These are phyloP conservation scores for Andrena chrysosceles DNA, from an alignment of 2,888 invertebrate genomes.

Conservation along the genomic window DNA sequence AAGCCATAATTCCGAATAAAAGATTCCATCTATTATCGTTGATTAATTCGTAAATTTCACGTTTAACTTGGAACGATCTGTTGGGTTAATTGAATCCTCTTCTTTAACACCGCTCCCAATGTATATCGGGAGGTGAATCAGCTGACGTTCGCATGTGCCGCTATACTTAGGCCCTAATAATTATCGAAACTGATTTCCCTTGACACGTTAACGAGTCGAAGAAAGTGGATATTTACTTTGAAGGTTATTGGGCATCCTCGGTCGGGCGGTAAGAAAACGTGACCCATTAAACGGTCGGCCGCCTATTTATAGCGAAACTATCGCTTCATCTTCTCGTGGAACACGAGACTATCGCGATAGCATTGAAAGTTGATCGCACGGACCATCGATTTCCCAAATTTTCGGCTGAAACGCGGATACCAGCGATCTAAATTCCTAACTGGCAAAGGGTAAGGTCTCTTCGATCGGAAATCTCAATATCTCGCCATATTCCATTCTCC, in stretches of 20 bases:
- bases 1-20: no score
- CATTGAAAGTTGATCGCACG: constrained; percentile 10
- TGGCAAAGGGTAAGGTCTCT: neutral
- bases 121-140: constrained; percentile 32
- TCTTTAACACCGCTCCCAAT: constrained; percentile 36
- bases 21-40: neutral
- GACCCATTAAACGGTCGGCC: constrained; percentile 50
- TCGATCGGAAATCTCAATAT: neutral
- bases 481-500: no score
- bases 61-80: constrained; percentile 7
- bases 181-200: constrained; percentile 60
- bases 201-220: constrained; percentile 57
- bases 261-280: constrained; percentile 26
- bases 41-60: constrained; percentile 21
- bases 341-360: constrained; percentile 25
- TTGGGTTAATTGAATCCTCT: constrained; percentile 48
- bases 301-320: constrained; percentile 39
- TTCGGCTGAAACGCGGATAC: neutral
- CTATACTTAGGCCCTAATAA: constrained; percentile 55
- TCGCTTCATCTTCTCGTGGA: constrained; percentile 24
- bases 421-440: neutral
- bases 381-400: neutral
- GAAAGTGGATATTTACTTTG: constrained; percentile 58
- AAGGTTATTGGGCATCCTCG: constrained; percentile 45
- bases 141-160: constrained; percentile 46